A percentile compares a stretch with the other conserved stretches of the same genome.
Evolutionary conservation across 2,797 vertebrate genomes (phyloP).

Genomic region (Enteromius viviparus): DNA sequence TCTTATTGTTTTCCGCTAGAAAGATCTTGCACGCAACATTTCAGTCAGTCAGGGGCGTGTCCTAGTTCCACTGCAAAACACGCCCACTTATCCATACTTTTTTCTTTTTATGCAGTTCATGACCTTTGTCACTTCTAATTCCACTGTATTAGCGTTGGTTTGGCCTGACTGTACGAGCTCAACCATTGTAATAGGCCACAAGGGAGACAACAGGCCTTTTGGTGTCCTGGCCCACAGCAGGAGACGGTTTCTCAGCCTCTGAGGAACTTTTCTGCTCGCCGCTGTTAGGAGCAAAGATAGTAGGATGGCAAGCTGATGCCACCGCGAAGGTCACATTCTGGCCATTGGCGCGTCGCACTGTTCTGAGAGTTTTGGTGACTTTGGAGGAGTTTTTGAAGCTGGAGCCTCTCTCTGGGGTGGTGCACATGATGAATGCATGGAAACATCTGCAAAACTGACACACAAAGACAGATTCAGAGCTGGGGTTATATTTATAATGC

Average conservation of each 20-base stretch:
- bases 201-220: conserved; percentile 68
- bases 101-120: background rate
- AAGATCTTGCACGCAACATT: background rate
- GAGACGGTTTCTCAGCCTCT: background rate
- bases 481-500: background rate
- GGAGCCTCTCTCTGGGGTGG: conserved; percentile 63
- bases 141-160: background rate
- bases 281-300: conserved; percentile 49
- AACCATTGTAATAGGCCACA: conserved; percentile 73
- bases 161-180: background rate
- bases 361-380: conserved; percentile 68
- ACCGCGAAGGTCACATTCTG: conserved; percentile 45
- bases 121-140: background rate
- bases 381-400: conserved; percentile 73
- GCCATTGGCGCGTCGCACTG: conserved; percentile 59
- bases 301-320: conserved; percentile 55
- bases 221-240: conserved; percentile 4
- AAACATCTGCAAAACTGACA: conserved; percentile 82
- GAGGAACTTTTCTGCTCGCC: conserved; percentile 34
- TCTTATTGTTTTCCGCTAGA: background rate
- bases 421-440: conserved; percentile 73
- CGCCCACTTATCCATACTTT: background rate
- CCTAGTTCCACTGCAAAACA: background rate
- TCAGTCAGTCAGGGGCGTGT: background rate
- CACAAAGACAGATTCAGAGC: background rate